Evolutionary conservation across 2,888 invertebrate genomes (phyloP).

Genomic region (Sepioteuthis lessoniana): DNA sequence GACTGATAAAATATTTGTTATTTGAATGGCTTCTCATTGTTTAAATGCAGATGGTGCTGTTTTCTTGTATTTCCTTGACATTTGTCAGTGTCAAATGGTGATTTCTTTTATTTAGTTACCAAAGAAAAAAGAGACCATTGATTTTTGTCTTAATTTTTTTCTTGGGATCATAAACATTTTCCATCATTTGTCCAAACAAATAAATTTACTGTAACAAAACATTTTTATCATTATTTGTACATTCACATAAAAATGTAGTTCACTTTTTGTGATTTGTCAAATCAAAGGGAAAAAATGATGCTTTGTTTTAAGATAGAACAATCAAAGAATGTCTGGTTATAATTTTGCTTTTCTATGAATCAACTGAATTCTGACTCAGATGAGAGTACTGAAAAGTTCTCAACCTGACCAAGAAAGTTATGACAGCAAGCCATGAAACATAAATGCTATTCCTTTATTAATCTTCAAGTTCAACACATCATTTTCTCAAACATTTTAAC

Average conservation of each 20-base stretch:
- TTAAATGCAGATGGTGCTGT: not conserved
- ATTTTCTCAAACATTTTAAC: too few species aligned
- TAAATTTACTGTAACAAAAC: not conserved
- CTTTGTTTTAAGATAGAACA: not conserved
- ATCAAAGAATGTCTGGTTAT: not conserved
- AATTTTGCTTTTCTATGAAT: not conserved
- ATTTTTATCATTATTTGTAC: not conserved
- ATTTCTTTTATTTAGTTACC: not conserved
- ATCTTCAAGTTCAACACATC: too few species aligned
- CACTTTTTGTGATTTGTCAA: not conserved
- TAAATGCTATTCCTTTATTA: too few species aligned
- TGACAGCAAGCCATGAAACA: too few species aligned
- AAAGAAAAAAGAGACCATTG: not conserved
- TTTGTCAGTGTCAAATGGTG: not conserved
- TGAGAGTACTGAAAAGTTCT: too few species aligned
- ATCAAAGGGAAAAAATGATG: not conserved
- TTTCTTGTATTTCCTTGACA: not conserved
- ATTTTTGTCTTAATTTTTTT: not conserved
- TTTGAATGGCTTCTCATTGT: not conserved
- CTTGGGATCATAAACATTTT: too few species aligned
- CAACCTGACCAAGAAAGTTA: too few species aligned
- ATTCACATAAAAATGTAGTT: not conserved
- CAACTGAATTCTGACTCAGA: not conserved
- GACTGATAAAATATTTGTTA: not conserved
- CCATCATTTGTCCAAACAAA: too few species aligned